A percentile compares a stretch with the other conserved stretches of the same genome.
Evolutionary conservation across 2,797 vertebrate genomes (phyloP).

Genomic region (Aldrovandia affinis): DNA sequence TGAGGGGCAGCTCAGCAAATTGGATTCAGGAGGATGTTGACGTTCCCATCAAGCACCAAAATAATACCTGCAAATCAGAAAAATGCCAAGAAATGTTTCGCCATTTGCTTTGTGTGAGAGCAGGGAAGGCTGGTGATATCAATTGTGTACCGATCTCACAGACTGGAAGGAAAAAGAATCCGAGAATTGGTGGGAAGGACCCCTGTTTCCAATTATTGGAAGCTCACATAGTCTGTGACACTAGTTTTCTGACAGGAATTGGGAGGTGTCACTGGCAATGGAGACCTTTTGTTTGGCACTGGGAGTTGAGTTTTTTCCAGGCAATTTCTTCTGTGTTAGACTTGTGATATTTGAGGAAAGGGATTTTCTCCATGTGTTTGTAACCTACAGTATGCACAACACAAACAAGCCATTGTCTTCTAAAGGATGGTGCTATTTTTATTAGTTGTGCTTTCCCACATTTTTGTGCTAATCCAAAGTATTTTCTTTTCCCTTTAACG

Average conservation of each 20-base stretch:
- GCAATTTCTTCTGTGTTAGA: not conserved
- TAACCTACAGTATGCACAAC: not conserved
- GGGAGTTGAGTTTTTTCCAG: not conserved
- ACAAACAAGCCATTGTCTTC: not conserved
- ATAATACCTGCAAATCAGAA: not conserved
- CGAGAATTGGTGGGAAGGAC: constrained; percentile 4
- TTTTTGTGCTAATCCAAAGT: not conserved
- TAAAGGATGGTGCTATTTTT: not conserved
- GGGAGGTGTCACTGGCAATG: not conserved
- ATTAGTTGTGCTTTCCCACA: not conserved
- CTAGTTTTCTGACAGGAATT: constrained; percentile 10
- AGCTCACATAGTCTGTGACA: constrained; percentile 5
- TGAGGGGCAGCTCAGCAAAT: not conserved
- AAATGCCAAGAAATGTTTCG: not conserved
- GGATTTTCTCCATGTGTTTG: not conserved
- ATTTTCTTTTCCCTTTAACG: not conserved
- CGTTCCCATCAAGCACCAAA: not conserved
- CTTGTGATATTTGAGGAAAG: constrained; percentile 1
- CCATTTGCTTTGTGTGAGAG: not conserved
- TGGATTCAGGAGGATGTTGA: not conserved
- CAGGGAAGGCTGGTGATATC: not conserved
- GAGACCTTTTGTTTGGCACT: not conserved
- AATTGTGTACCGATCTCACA: not conserved
- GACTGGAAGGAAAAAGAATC: constrained; percentile 12
- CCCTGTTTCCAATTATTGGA: not conserved